These are phyloP conservation scores for Drosophila recens DNA, from an alignment of 2,888 invertebrate genomes.

Conservation along the genomic window DNA sequence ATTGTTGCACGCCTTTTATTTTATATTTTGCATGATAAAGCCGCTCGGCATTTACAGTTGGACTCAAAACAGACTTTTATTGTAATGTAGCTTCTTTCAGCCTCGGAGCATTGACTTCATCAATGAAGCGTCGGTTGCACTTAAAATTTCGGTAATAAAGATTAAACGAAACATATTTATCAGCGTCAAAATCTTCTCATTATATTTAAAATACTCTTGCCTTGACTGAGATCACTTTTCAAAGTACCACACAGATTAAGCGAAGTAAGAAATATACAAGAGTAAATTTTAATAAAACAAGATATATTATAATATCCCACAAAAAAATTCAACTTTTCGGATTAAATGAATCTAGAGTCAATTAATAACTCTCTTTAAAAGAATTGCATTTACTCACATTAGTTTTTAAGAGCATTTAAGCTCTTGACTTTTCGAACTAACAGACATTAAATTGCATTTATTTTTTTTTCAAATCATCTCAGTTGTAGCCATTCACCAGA, in stretches of 20 bases:
- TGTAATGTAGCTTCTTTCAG: neutral
- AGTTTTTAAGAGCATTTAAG: conserved; percentile 1
- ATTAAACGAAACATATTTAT: neutral
- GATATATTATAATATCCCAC: neutral
- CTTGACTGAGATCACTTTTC: too few species aligned
- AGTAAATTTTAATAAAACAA: neutral
- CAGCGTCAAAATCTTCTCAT: neutral
- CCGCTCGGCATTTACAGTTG: conserved; percentile 24
- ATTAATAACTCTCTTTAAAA: neutral
- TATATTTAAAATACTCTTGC: too few species aligned
- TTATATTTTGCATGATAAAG: conserved; percentile 24
- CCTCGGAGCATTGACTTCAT: conserved; percentile 3
- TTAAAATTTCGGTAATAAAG: neutral
- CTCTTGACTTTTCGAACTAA: neutral
- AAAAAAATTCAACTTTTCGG: neutral
- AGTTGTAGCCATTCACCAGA: neutral
- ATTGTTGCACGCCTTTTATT: conserved; percentile 44
- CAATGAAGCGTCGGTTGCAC: neutral
- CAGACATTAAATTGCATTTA: conserved; percentile 4
- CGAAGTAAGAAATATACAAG: too few species aligned
- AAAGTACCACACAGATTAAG: too few species aligned
- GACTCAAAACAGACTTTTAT: conserved; percentile 24
- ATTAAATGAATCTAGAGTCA: too few species aligned
- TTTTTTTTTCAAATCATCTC: neutral
- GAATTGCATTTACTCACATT: conserved; percentile 9